Conservation (phyloP, 2,888 invertebrate species). For the Odontothrips loti region DNA sequence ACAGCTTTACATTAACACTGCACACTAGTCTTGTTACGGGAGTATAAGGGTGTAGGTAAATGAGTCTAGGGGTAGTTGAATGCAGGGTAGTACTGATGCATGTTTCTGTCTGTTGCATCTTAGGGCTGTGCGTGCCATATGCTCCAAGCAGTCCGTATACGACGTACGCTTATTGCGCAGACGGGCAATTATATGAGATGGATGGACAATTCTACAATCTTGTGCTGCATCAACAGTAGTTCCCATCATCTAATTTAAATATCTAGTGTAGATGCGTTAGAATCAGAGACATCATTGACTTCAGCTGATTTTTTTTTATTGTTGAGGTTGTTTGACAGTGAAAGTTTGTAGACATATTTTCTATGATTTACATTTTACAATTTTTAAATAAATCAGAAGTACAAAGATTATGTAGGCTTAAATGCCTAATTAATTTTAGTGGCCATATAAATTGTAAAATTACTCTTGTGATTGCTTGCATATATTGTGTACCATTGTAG, state of each 20-base stretch:
- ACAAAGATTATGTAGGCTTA: no score
- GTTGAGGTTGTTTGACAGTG: no score
- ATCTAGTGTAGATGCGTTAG: background rate
- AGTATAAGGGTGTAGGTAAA: background rate
- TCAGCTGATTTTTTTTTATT: no score
- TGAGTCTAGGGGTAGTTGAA: background rate
- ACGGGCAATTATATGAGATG: conserved; percentile 3
- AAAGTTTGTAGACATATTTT: no score
- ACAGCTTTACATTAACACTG: background rate
- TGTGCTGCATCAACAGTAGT: conserved; percentile 20
- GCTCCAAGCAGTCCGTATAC: conserved; percentile 1
- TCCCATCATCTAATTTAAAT: background rate
- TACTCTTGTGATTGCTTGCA: no score
- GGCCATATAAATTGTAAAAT: no score
- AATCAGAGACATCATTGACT: no score
- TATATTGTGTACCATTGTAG: no score
- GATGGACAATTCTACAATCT: conserved; percentile 17
- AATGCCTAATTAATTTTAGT: no score
- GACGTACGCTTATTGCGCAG: conserved; percentile 2
- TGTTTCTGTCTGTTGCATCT: conserved; percentile 22
- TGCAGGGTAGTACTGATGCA: conserved; percentile 10
- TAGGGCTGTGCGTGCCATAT: conserved; percentile 25
- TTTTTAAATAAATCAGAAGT: background rate
- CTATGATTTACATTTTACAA: background rate
- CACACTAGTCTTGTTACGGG: background rate